Conservation (phyloP, 30 jellyfish, hydroid and myxozoan species). For the Calvadosia cruxmelitensis region DNA sequence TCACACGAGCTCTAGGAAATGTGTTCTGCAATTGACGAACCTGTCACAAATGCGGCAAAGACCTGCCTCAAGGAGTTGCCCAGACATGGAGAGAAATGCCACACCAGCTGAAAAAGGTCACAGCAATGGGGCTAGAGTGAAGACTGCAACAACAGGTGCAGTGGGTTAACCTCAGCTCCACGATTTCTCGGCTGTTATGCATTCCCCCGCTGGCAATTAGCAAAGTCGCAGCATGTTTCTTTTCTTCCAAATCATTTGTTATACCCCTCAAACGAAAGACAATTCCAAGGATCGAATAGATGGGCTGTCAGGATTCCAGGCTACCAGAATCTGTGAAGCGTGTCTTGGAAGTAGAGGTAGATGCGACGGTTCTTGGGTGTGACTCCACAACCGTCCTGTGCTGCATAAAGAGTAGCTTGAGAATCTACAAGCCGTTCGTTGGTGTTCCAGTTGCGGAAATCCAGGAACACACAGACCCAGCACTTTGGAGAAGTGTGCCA, state of each 20-base stretch:
- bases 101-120: too few relatives aligned
- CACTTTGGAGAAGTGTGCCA: neutral
- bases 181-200: too few relatives aligned
- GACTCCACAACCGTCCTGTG: neutral
- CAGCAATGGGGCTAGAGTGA: too few relatives aligned
- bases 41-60: too few relatives aligned
- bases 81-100: too few relatives aligned
- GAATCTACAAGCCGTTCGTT: neutral
- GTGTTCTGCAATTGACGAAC: too few relatives aligned
- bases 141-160: too few relatives aligned
- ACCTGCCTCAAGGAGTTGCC: too few relatives aligned
- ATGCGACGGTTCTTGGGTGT: neutral
- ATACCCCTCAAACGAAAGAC: neutral
- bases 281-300: neutral
- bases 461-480: neutral
- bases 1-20: too few relatives aligned
- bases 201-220: too few relatives aligned
- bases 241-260: neutral
- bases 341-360: neutral
- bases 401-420: neutral
- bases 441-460: neutral
- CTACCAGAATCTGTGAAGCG: neutral
- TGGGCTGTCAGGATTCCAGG: neutral
- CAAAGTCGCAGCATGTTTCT: too few relatives aligned
- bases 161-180: too few relatives aligned